These are phyloP conservation scores for Sebastes vulpes DNA, from an alignment of 2,797 vertebrate genomes.

Conservation along the genomic window DNA sequence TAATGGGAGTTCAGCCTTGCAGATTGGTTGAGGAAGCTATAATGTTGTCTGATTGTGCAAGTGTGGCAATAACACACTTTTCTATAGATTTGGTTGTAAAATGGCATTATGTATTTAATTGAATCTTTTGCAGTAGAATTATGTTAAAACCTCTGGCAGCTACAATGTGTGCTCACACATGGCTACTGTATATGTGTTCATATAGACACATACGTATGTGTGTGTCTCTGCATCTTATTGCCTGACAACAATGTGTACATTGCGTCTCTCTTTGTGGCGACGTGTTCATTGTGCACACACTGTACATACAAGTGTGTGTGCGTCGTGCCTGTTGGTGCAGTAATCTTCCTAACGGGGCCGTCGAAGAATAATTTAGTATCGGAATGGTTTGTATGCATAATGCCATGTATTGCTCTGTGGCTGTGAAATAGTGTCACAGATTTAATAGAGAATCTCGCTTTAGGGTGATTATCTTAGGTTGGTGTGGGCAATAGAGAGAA, in stretches of 20 bases:
- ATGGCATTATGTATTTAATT: neutral
- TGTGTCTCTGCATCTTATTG: neutral
- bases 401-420: slow-evolving; percentile 31
- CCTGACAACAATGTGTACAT: neutral
- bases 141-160: neutral
- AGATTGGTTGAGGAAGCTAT: neutral
- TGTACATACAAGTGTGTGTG: slow-evolving; percentile 1
- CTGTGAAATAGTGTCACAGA: slow-evolving; percentile 44
- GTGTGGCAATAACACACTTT: neutral
- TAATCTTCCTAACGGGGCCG: slow-evolving; percentile 39
- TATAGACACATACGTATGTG: too few relatives aligned
- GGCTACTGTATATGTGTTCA: neutral
- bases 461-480: slow-evolving; percentile 56
- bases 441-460: slow-evolving; percentile 61
- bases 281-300: neutral
- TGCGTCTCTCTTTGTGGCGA: neutral
- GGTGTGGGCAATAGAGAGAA: slow-evolving; percentile 15
- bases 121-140: neutral
- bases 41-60: neutral
- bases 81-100: neutral
- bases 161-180: neutral
- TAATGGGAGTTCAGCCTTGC: neutral
- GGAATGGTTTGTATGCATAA: slow-evolving; percentile 43
- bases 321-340: neutral
- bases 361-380: slow-evolving; percentile 40